These are phyloP conservation scores for Dryococelus australis DNA, from an alignment of 2,888 invertebrate species.

Conservation along the genomic window DNA sequence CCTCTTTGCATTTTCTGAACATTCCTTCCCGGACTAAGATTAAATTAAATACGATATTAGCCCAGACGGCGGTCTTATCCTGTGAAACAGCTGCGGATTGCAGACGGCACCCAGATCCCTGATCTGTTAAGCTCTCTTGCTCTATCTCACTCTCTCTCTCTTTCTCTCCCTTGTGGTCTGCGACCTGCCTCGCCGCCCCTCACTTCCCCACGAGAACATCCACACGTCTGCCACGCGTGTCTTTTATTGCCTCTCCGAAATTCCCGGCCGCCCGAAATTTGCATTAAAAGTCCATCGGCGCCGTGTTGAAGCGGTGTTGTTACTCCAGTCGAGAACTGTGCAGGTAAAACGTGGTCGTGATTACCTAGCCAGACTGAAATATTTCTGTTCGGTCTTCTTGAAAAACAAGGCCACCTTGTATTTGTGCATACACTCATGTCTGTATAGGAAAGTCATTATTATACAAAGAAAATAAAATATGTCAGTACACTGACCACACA, in stretches of 20 bases:
- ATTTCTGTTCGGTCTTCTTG: not conserved
- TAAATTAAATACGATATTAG: too few species aligned
- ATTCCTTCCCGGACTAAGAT: too few species aligned
- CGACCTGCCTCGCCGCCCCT: not conserved
- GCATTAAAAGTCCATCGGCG: not conserved
- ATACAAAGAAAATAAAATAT: too few species aligned
- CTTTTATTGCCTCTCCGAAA: constrained; percentile 5
- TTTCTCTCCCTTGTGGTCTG: not conserved
- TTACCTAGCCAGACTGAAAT: not conserved
- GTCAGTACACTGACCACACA: too few species aligned
- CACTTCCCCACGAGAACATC: not conserved
- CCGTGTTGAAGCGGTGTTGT: not conserved
- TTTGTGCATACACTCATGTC: too few species aligned
- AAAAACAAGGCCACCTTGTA: not conserved
- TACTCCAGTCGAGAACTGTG: not conserved
- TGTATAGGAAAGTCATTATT: too few species aligned
- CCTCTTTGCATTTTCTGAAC: too few species aligned
- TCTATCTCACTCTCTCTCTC: not conserved
- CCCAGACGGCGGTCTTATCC: not conserved
- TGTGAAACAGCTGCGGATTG: not conserved
- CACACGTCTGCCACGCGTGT: not conserved
- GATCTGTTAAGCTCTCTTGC: not conserved
- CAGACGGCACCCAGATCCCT: not conserved
- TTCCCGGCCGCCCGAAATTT: not conserved
- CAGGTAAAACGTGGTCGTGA: not conserved